Evolutionary conservation across 2,888 invertebrate species (phyloP).

Genomic region (Archips crataeganus): DNA sequence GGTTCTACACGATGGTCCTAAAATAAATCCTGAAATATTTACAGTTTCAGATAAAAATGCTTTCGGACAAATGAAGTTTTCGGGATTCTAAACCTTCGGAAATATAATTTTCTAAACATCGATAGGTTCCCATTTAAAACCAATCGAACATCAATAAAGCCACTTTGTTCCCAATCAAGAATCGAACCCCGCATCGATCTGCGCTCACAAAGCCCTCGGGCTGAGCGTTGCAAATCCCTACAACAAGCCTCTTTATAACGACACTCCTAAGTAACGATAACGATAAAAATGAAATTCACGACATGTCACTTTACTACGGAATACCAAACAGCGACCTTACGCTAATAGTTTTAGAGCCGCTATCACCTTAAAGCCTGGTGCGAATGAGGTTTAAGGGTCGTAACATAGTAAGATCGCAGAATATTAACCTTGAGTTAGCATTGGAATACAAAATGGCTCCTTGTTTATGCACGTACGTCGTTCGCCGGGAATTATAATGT

Average conservation of each 20-base stretch:
- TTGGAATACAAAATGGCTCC: conserved; percentile 30
- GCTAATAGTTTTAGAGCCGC: conserved; percentile 6
- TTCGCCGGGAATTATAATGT: conserved; percentile 2
- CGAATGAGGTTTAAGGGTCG: conserved; percentile 21
- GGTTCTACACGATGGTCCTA: no score
- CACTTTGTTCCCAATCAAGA: conserved; percentile 10
- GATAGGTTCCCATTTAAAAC: no score
- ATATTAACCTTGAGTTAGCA: conserved; percentile 38
- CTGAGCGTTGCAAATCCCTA: conserved; percentile 51
- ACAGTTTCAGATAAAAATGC: no score
- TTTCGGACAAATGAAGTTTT: no score
- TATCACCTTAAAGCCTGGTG: conserved; percentile 1
- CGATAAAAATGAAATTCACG: conserved; percentile 54
- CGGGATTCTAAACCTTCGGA: no score
- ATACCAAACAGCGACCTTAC: conserved; percentile 2
- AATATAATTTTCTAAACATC: no score
- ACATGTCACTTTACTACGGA: conserved; percentile 44
- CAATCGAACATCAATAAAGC: background rate
- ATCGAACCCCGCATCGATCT: conserved; percentile 10
- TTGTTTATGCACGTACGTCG: conserved; percentile 11
- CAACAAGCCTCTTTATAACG: conserved; percentile 51
- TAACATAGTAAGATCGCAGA: conserved; percentile 19
- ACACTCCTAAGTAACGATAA: conserved; percentile 56
- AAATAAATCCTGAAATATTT: no score
- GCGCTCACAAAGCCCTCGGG: conserved; percentile 15